Evolutionary conservation across 2,888 invertebrate genomes (phyloP).

Genomic region (Trichogramma evanescens): DNA sequence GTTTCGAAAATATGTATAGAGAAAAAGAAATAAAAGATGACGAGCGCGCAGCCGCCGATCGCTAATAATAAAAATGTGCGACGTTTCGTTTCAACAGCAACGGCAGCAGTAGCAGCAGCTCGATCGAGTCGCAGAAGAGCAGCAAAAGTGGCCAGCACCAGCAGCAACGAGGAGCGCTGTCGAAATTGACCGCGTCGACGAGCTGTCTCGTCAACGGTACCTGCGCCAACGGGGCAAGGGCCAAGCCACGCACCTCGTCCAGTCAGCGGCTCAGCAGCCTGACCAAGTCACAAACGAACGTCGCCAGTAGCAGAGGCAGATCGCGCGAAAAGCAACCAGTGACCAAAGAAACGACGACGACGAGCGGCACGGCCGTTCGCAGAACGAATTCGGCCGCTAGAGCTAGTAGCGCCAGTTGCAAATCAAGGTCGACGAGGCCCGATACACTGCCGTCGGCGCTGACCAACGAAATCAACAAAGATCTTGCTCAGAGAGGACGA

Average conservation of each 20-base stretch:
- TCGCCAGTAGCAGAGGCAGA: constrained; percentile 47
- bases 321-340: constrained; percentile 52
- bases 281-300: constrained; percentile 5
- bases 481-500: constrained; percentile 38
- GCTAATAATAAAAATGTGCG: no score
- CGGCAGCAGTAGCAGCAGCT: not conserved
- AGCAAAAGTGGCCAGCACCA: constrained; percentile 1
- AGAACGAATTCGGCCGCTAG: not conserved
- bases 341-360: constrained; percentile 31
- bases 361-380: constrained; percentile 15
- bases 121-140: constrained; percentile 10
- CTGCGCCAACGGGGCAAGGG: constrained; percentile 21
- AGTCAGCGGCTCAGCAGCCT: constrained; percentile 5
- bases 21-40: no score
- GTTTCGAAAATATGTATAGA: no score
- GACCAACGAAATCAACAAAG: constrained; percentile 43
- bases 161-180: not conserved
- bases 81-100: not conserved
- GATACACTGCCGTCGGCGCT: constrained; percentile 41
- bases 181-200: not conserved
- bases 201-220: constrained; percentile 12
- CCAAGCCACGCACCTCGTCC: constrained; percentile 23
- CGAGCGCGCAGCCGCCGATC: no score
- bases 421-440: constrained; percentile 36
- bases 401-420: constrained; percentile 16